phyloP scores from a whole-genome alignment of 2,888 invertebrate genomes.

The Tenodera sinensis region DNA sequence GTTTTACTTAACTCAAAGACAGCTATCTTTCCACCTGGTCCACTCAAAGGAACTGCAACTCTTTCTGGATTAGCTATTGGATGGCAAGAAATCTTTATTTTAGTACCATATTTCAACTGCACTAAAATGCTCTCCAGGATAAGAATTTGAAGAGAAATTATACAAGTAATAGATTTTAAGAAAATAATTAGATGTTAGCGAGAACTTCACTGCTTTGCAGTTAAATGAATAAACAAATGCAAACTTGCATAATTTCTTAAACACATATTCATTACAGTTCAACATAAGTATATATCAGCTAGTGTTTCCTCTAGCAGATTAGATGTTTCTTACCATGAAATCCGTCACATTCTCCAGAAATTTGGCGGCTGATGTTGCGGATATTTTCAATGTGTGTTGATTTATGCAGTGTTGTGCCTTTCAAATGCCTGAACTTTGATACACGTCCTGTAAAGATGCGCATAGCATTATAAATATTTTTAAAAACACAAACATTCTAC shows the following conservation, averaged over 20 bases:
- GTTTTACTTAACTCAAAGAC: slow-evolving; percentile 77
- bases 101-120: slow-evolving; percentile 17
- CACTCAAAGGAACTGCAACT: slow-evolving; percentile 85
- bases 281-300: neutral
- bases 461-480: neutral
- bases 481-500: neutral
- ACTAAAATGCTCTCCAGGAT: slow-evolving; percentile 2
- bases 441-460: slow-evolving; percentile 58
- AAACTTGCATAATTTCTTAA: no score
- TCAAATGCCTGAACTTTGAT: slow-evolving; percentile 89
- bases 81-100: neutral
- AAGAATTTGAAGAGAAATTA: neutral
- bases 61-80: slow-evolving; percentile 73
- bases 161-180: no score
- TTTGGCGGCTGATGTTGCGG: slow-evolving; percentile 82
- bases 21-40: slow-evolving; percentile 86
- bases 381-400: slow-evolving; percentile 90
- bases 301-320: neutral
- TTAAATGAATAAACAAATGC: no score
- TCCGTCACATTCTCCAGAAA: slow-evolving; percentile 92
- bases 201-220: no score
- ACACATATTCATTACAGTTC: no score
- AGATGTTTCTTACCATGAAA: slow-evolving; percentile 65
- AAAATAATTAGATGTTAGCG: no score
- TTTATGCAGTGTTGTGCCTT: slow-evolving; percentile 86